A percentile compares a stretch with the other conserved stretches of the same genome.
These are phyloP conservation scores for Plebejus argus DNA, from an alignment of 2,888 invertebrate genomes.

Conservation along the genomic window DNA sequence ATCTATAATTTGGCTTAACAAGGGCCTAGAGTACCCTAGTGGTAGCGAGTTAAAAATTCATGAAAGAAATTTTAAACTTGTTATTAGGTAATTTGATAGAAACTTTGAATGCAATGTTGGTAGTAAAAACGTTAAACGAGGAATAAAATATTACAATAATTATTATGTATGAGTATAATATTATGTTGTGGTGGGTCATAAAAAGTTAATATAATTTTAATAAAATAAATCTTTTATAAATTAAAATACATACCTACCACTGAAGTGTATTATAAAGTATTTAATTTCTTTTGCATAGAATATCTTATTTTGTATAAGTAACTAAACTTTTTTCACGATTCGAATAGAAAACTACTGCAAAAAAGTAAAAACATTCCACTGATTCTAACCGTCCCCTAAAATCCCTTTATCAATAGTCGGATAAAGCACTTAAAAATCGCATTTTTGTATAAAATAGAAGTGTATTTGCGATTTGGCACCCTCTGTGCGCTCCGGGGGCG, in stretches of 20 bases:
- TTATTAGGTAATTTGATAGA: neutral
- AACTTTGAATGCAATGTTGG: neutral
- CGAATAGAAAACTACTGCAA: too few species aligned
- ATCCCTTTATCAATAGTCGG: slow-evolving; percentile 26
- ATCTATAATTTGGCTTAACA: slow-evolving; percentile 24
- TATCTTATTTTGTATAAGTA: too few species aligned
- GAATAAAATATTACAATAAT: neutral
- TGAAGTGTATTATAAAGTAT: too few species aligned
- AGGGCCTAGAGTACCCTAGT: neutral
- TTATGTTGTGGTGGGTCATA: too few species aligned
- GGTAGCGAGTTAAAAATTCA: neutral
- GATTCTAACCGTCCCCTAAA: neutral
- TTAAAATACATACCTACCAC: neutral
- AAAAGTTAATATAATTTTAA: too few species aligned
- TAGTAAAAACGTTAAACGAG: neutral
- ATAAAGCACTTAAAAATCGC: slow-evolving; percentile 33
- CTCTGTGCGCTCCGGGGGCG: slow-evolving; percentile 52
- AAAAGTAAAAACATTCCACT: neutral
- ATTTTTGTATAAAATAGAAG: slow-evolving; percentile 44
- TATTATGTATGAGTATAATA: neutral
- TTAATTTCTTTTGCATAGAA: too few species aligned
- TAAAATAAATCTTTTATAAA: too few species aligned
- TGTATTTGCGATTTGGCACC: slow-evolving; percentile 47
- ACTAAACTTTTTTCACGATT: too few species aligned
- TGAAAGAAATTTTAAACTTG: neutral